phyloP scores from a whole-genome alignment of 2,113 vertebrate genomes.

The Choloepus hoffmanni region DNA sequence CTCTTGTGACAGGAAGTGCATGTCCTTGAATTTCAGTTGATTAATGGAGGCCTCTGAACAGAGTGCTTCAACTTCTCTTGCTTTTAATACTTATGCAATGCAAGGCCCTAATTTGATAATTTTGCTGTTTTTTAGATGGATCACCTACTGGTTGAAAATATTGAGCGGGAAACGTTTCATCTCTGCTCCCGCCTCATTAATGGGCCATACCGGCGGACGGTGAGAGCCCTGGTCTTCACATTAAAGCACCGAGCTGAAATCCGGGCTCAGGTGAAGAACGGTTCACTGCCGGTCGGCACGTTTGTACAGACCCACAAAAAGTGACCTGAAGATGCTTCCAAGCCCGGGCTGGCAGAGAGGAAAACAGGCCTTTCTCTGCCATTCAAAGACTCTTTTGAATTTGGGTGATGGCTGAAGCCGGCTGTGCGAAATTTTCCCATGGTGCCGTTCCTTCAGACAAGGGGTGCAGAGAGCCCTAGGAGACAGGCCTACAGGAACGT shows the following conservation, averaged over 20 bases:
- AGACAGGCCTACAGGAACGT: conserved; percentile 47
- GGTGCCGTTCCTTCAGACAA: conserved; percentile 69
- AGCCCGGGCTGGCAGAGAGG: conserved; percentile 43
- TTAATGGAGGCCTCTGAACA: conserved; percentile 87
- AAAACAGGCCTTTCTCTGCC: conserved; percentile 35
- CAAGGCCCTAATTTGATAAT: conserved; percentile 88
- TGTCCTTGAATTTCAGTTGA: conserved; percentile 87
- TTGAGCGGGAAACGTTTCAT: conserved; percentile 97
- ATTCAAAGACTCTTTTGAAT: conserved; percentile 75
- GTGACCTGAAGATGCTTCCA: conserved; percentile 81
- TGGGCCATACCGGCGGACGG: conserved; percentile 91
- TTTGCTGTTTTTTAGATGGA: conserved; percentile 91
- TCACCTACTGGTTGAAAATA: conserved; percentile 95
- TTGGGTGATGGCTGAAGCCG: conserved; percentile 55
- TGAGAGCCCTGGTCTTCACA: conserved; percentile 95
- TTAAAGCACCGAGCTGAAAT: conserved; percentile 94
- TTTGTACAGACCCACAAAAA: conserved; percentile 94
- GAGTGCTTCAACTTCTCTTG: conserved; percentile 82
- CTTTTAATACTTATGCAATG: conserved; percentile 86
- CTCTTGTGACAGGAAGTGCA: conserved; percentile 86
- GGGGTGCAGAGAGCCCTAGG: conserved; percentile 17
- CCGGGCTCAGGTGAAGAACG: conserved; percentile 89
- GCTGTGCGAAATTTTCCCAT: conserved; percentile 68
- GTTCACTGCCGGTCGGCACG: conserved; percentile 86
- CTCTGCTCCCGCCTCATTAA: conserved; percentile 93